phyloP scores from a whole-genome alignment of 2,797 vertebrate species.

The Manis javanica region DNA sequence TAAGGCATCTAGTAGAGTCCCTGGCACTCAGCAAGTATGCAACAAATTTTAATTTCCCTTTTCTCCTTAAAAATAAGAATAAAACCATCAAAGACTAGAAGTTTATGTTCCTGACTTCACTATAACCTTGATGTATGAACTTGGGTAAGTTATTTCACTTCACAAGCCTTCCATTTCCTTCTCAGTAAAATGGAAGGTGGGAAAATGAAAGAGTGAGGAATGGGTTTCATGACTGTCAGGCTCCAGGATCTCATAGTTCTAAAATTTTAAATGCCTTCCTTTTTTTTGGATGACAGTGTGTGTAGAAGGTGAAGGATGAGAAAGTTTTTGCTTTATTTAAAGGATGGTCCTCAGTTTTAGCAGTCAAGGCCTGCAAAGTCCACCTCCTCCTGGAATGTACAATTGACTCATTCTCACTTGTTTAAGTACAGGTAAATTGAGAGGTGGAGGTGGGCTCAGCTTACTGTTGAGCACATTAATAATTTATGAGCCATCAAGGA shows the following conservation, averaged over 20 bases:
- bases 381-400: neutral
- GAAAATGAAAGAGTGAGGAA: neutral
- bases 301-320: neutral
- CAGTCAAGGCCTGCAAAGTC: neutral
- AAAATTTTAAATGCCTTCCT: neutral
- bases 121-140: neutral
- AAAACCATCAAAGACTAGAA: neutral
- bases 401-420: neutral
- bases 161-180: neutral
- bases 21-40: neutral
- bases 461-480: constrained; percentile 43
- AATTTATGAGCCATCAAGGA: constrained; percentile 71
- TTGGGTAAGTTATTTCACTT: neutral
- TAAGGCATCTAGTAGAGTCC: neutral
- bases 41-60: neutral
- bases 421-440: constrained; percentile 33
- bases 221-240: neutral
- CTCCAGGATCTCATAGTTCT: neutral
- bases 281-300: neutral
- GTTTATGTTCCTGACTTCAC: neutral
- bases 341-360: neutral
- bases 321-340: neutral
- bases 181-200: neutral
- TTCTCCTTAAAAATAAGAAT: neutral
- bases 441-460: neutral